Evolutionary conservation across 2,888 invertebrate genomes (phyloP).

Genomic region (Thumatha senex): DNA sequence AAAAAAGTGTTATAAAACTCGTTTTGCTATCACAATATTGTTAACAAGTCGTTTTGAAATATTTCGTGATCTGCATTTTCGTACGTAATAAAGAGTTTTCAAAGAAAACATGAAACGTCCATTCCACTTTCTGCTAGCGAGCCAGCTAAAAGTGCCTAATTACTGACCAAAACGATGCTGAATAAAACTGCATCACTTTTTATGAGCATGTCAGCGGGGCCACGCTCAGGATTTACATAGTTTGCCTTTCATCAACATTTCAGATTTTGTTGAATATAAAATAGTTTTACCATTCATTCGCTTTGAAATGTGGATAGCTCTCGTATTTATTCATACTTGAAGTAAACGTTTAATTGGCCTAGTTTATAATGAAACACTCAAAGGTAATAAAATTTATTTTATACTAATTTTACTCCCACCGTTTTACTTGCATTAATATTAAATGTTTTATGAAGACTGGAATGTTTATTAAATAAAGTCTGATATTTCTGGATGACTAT

Average conservation of each 20-base stretch:
- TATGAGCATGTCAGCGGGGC: slow-evolving; percentile 19
- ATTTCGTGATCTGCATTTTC: slow-evolving; percentile 16
- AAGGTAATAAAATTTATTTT: background rate
- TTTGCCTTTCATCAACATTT: slow-evolving; percentile 20
- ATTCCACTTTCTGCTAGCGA: slow-evolving; percentile 7
- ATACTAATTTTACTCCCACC: background rate
- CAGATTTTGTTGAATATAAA: slow-evolving; percentile 18
- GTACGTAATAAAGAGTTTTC: slow-evolving; percentile 20
- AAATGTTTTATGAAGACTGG: too few relatives aligned
- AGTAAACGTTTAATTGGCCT: background rate
- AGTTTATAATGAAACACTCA: background rate
- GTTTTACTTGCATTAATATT: too few relatives aligned
- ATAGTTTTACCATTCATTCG: slow-evolving; percentile 9
- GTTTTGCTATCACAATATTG: slow-evolving; percentile 21
- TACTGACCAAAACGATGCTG: slow-evolving; percentile 20
- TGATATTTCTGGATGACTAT: too few relatives aligned
- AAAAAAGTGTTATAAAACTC: slow-evolving; percentile 17
- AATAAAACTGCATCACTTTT: slow-evolving; percentile 19
- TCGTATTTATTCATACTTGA: slow-evolving; percentile 4
- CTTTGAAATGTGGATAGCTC: slow-evolving; percentile 9
- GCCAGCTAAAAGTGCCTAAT: slow-evolving; percentile 26
- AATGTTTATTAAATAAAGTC: too few relatives aligned
- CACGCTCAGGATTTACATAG: slow-evolving; percentile 18
- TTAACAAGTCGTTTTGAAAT: slow-evolving; percentile 9
- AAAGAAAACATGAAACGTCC: slow-evolving; percentile 25